phyloP scores from a whole-genome alignment of 2,113 vertebrate genomes.

The Vidua macroura region DNA sequence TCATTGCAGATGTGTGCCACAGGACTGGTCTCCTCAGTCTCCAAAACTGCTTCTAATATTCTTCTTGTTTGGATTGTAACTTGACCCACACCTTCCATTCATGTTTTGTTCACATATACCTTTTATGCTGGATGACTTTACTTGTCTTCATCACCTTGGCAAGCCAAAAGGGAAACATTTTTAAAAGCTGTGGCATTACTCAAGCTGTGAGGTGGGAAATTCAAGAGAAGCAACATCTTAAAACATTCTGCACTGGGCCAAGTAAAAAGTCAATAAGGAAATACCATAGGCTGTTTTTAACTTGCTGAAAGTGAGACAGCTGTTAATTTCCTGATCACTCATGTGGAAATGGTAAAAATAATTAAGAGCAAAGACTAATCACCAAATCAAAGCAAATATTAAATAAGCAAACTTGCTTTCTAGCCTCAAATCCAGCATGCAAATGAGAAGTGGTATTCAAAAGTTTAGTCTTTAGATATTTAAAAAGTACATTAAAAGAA shows the following conservation, averaged over 20 bases:
- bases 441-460: slow-evolving; percentile 51
- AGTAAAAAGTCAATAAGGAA: slow-evolving; percentile 74
- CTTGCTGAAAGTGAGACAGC: slow-evolving; percentile 63
- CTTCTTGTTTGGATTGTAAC: slow-evolving; percentile 60
- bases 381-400: slow-evolving; percentile 67
- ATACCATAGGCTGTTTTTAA: slow-evolving; percentile 69
- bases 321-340: slow-evolving; percentile 73
- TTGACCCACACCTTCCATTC: background rate
- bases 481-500: slow-evolving; percentile 44
- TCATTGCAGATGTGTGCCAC: background rate
- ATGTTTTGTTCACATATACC: background rate
- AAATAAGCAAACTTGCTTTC: slow-evolving; percentile 59
- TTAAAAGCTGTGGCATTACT: slow-evolving; percentile 56
- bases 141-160: slow-evolving; percentile 61
- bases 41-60: slow-evolving; percentile 52
- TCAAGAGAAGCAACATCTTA: slow-evolving; percentile 56
- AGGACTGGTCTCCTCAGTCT: slow-evolving; percentile 17
- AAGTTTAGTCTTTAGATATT: slow-evolving; percentile 65
- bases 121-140: slow-evolving; percentile 60
- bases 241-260: slow-evolving; percentile 53
- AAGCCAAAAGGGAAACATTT: slow-evolving; percentile 58
- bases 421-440: slow-evolving; percentile 34
- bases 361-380: slow-evolving; percentile 73
- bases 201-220: slow-evolving; percentile 56
- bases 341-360: slow-evolving; percentile 77